Evolutionary conservation across 2,888 invertebrate species (phyloP).

Genomic region (Nomada goodeniana): DNA sequence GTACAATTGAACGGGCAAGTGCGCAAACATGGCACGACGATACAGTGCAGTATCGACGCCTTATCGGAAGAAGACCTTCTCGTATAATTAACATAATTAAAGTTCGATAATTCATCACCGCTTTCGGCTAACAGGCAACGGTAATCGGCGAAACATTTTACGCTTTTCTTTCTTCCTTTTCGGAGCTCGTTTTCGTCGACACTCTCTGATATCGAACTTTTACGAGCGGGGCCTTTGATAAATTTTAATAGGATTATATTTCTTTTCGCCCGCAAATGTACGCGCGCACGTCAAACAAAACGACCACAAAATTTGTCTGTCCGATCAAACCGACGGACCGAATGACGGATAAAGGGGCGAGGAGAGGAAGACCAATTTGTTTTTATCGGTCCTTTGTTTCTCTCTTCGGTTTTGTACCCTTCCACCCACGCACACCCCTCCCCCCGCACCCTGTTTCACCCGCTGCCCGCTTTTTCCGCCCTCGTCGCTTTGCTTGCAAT

Average conservation of each 20-base stretch:
- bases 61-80: conserved; percentile 22
- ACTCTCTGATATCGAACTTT: conserved; percentile 25
- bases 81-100: conserved; percentile 37
- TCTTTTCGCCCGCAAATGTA: conserved; percentile 32
- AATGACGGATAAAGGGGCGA: conserved; percentile 54
- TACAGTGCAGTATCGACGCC: background rate
- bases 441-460: background rate
- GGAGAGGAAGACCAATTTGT: conserved; percentile 69
- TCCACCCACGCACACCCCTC: too few relatives aligned
- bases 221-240: conserved; percentile 33
- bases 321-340: conserved; percentile 60
- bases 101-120: conserved; percentile 43
- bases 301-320: conserved; percentile 74
- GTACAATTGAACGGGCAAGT: background rate
- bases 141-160: background rate
- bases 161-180: background rate
- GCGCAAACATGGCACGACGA: background rate
- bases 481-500: conserved; percentile 45
- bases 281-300: conserved; percentile 62
- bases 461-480: conserved; percentile 14
- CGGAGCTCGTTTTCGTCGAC: background rate
- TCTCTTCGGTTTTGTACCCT: conserved; percentile 62
- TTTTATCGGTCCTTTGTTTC: conserved; percentile 74
- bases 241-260: conserved; percentile 61
- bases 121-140: background rate